Evolutionary conservation across 2,113 vertebrate genomes (phyloP), one percentile per base, ranked within the genome.

Genomic region (Tetrax tetrax): DNA sequence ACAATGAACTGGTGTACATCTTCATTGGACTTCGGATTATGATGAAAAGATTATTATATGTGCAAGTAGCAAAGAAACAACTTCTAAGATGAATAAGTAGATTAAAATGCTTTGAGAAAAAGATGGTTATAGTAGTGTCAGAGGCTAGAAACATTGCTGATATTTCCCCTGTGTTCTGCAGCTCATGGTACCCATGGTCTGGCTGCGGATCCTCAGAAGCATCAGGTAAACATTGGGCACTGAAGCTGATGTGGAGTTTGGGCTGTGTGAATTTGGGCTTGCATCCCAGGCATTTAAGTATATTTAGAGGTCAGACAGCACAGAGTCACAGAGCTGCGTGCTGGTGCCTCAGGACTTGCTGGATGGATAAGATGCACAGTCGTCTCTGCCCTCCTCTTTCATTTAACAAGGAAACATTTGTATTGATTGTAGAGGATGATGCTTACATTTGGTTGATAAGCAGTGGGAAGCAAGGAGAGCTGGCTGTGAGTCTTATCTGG

Each of bases 271-370:
- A 64, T 51, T 54, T 60, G 60, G 69, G 31, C 22, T 84, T 18
- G 18, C 29, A 53, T 66, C 38, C 38, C 65, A 79, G 60, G 12
- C 38, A 13, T 27, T 43, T 43, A 43, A 43, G 41, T 68, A 31
- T 9, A 37, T 77, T 74, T 28, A 24, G 23, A 78, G 43, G 7
- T 20, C 35, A 77, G 87, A 43, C 0, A 69, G 53, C 12, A 28
- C 25, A 82, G 14, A 5, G 12, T 27, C 28, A 38, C 0, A 1
- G 29, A 82, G 35, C 14, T 63, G 7, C 1, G 0, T 33, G 15
- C 35, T 88, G 45, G 33, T 57, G n/a, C 45, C 50, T 59, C 60
- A 19, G 66, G n/a, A 77, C 56, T 35, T 80, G 57, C 31, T n/a
- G 17, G 17, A 21, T 43, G 41, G 37, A 6, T 66, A n/a, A 74